Percentiles rank a stretch among this genome's conserved stretches.
Conservation (phyloP, 2,113 vertebrate genomes). For the Semnornis frantzii region DNA sequence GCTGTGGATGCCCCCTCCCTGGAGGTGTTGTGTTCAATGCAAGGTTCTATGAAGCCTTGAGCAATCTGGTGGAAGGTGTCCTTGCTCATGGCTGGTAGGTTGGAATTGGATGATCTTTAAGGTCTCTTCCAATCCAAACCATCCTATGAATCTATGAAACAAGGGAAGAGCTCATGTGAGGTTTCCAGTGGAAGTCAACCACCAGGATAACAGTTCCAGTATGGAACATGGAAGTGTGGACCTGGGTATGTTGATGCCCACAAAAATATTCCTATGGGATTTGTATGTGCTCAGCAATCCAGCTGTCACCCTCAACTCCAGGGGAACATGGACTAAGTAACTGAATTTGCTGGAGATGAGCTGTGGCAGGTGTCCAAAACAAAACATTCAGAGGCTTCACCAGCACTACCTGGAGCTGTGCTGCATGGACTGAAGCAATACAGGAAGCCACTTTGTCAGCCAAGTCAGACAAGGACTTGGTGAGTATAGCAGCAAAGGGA, state of each 20-base stretch:
- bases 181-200: not conserved
- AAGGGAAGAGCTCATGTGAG: not conserved
- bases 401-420: not conserved
- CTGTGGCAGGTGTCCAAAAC: not conserved
- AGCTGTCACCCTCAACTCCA: not conserved
- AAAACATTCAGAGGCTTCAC: not conserved
- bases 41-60: no score
- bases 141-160: no score
- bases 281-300: not conserved
- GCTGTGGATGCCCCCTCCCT: no score
- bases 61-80: no score
- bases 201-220: not conserved
- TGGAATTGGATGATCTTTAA: no score
- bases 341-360: not conserved
- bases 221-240: not conserved
- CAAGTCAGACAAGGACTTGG: not conserved
- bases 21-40: no score
- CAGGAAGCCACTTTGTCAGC: not conserved
- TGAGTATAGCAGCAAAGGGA: not conserved
- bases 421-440: not conserved
- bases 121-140: no score
- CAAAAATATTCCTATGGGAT: fast-evolving
- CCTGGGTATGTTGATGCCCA: fast-evolving
- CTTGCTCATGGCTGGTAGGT: no score
- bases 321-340: not conserved